Conservation (phyloP, 2,797 vertebrate genomes). For the Ctenosaura bakeri region DNA sequence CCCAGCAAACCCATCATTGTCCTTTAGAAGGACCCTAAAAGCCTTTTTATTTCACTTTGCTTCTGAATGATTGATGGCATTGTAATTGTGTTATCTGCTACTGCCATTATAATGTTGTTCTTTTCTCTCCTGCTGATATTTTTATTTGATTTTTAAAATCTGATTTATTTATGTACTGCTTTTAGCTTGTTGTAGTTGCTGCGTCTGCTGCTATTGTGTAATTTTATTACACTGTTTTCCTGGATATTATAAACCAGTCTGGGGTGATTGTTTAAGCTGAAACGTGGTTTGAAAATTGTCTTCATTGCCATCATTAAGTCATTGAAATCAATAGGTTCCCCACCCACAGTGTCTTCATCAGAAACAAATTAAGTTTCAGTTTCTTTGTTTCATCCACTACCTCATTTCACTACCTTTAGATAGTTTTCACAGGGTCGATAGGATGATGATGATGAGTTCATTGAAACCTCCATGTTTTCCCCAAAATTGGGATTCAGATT, state of each 20-base stretch:
- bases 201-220: not conserved
- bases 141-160: not conserved
- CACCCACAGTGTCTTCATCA: not conserved
- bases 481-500: too few species aligned
- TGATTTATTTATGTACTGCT: conserved; percentile 13
- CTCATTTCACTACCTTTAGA: not conserved
- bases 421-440: not conserved
- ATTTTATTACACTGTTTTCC: not conserved
- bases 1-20: not conserved
- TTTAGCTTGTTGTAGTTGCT: not conserved
- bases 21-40: not conserved
- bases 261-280: not conserved
- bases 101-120: not conserved
- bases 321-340: not conserved
- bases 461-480: too few species aligned
- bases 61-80: not conserved
- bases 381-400: not conserved
- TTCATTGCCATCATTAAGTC: not conserved
- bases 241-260: not conserved
- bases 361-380: not conserved
- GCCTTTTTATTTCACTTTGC: not conserved
- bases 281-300: not conserved
- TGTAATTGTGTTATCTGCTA: not conserved
- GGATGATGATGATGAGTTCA: not conserved
- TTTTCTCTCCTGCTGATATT: conserved; percentile 1